Conservation (phyloP, 2,113 vertebrate genomes). For the Alligator sinensis region DNA sequence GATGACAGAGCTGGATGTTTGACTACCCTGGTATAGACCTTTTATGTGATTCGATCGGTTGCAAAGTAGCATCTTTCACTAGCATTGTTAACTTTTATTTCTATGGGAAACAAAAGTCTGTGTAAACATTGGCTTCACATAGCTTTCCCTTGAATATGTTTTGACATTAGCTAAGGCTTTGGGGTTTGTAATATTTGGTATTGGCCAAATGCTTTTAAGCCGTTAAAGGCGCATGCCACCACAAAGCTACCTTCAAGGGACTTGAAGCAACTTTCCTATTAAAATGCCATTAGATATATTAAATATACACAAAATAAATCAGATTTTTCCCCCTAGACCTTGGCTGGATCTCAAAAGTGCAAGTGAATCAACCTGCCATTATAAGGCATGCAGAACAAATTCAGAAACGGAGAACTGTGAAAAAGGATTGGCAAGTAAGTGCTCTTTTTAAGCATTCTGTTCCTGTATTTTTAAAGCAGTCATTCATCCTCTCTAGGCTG, state of each 20-base stretch:
- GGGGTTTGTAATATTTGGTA: neutral
- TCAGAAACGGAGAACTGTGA: slow-evolving; percentile 83
- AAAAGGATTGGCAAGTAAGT: slow-evolving; percentile 93
- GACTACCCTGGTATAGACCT: no score
- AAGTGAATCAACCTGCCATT: slow-evolving; percentile 92
- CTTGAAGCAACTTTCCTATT: neutral
- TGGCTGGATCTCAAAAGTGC: slow-evolving; percentile 86
- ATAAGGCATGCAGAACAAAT: slow-evolving; percentile 87
- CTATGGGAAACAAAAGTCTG: neutral
- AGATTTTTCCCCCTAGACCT: slow-evolving; percentile 79
- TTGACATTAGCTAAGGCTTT: neutral
- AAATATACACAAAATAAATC: neutral
- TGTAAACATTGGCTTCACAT: neutral
- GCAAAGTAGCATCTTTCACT: neutral
- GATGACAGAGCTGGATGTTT: no score
- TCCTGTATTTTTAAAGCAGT: slow-evolving; percentile 32
- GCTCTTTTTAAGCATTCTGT: slow-evolving; percentile 49
- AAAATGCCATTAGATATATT: neutral
- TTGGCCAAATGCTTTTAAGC: neutral
- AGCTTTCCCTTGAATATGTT: neutral
- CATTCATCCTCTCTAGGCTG: slow-evolving; percentile 58
- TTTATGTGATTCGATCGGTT: no score
- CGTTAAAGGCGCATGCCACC: neutral
- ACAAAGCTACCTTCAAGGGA: neutral
- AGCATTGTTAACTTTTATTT: neutral